Percentiles rank a stretch among this genome's conserved stretches.
These are phyloP conservation scores for Philaenus spumarius DNA, from an alignment of 1,140 invertebrate species.

Conservation along the genomic window DNA sequence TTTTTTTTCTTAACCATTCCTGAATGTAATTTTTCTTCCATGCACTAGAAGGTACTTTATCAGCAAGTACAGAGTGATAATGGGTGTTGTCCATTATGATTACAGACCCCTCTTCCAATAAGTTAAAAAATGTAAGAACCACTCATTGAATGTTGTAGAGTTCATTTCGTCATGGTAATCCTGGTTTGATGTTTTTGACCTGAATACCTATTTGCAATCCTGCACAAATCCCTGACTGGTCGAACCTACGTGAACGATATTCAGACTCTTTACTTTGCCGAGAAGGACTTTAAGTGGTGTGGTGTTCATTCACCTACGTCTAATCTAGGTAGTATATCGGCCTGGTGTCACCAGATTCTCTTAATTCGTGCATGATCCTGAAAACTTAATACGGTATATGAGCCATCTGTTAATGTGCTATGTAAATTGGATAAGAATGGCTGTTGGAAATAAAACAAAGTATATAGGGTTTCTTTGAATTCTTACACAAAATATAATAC, in stretches of 20 bases:
- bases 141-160: no score
- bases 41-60: not conserved
- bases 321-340: no score
- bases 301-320: not conserved
- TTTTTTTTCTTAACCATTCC: no score
- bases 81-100: not conserved
- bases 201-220: not conserved
- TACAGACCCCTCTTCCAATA: conserved; percentile 1
- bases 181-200: not conserved
- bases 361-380: conserved; percentile 5
- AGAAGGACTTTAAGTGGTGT: not conserved
- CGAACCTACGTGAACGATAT: not conserved
- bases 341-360: not conserved
- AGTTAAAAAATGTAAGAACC: not conserved
- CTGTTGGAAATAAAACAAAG: no score
- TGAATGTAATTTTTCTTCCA: no score
- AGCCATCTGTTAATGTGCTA: no score
- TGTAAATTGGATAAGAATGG: no score
- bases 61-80: conserved; percentile 4
- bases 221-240: not conserved
- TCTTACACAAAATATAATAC: no score
- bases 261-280: not conserved
- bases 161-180: conserved; percentile 8
- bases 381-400: no score
- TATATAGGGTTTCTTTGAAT: no score